Base-by-base conservation (phyloP, 2,113 vertebrate genomes). In the Carassius auratus region DNA sequence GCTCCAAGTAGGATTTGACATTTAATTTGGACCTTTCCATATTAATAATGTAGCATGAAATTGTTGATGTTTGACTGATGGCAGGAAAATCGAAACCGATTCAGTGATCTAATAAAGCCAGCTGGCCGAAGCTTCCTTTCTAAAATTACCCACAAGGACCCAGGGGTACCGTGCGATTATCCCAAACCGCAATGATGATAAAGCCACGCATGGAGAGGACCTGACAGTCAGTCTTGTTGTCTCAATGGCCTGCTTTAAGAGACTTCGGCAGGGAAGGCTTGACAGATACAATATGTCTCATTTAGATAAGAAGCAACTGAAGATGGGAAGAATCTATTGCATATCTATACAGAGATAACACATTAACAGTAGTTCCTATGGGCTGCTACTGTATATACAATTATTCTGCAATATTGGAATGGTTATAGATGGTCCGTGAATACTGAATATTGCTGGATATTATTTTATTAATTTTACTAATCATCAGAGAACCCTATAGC, bases 1-100 rank as follows among this genome's bases (percentile, higher is more conserved):
- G 71, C 78, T 73, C 86, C 52, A 59, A 85, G 76, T 77, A 61
- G 68, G 62, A 84, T 69, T 57, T 87, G 85, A 89, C 90, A 87
- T 89, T 88, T 88, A 87, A 87, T 90, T 89, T 88, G 76, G 77
- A 83, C 23, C 85, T 62, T 80, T 33, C 66, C 30, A 62, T 76
- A 81, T 86, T 81, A 85, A 85, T 82, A 87, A 84, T 59, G 81
- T 73, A 23, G 81, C 62, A 78, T 86, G 85, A 84, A 87, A 81
- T 68, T 76, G 69, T 74, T 73, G 79, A 90, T 85, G 88, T 83
- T 86, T 85, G 84, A 85, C 78, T 66, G 88, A 88, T 88, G 83
- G 83, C 69, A 66, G 33, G 3, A 50, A 74, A 85, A 83, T 88
- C n/a, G 30, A 82, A 84, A 81, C 75, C 81, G 55, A 85, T 87